Conservation (phyloP, 1,140 invertebrate species). For the Venturia canescens region DNA sequence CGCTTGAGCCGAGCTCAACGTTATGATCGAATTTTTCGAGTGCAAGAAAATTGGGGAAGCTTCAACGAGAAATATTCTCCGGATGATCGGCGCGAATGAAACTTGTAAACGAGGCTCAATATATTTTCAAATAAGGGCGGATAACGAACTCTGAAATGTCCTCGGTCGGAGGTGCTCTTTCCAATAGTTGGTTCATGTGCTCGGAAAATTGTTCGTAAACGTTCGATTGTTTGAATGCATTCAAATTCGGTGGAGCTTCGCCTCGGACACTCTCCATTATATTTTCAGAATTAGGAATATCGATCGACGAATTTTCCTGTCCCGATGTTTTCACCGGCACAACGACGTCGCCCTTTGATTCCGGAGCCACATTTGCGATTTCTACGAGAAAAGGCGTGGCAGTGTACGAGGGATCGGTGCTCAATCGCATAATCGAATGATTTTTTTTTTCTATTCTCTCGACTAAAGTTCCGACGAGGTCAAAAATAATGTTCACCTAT, state of each 20-base stretch:
- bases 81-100: no score
- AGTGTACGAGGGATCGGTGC: no score
- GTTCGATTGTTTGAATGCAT: slow-evolving; percentile 24
- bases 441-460: no score
- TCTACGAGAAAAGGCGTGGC: slow-evolving; percentile 9
- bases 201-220: slow-evolving; percentile 28
- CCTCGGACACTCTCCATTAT: slow-evolving; percentile 19
- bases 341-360: slow-evolving; percentile 33
- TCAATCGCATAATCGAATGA: no score
- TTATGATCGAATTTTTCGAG: no score
- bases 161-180: neutral
- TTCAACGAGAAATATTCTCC: no score
- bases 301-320: slow-evolving; percentile 21
- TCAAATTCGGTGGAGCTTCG: slow-evolving; percentile 29
- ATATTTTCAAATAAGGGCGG: neutral
- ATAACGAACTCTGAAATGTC: slow-evolving; percentile 32
- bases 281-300: slow-evolving; percentile 39
- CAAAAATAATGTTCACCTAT: slow-evolving; percentile 31
- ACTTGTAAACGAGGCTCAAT: no score
- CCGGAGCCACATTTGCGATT: slow-evolving; percentile 30
- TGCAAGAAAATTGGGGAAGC: no score
- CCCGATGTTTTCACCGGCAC: slow-evolving; percentile 28
- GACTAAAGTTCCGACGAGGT: no score
- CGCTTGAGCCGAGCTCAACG: no score
- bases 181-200: slow-evolving; percentile 18